These are phyloP conservation scores for Diplolepis rosae DNA, from an alignment of 2,888 invertebrate species.

Conservation along the genomic window DNA sequence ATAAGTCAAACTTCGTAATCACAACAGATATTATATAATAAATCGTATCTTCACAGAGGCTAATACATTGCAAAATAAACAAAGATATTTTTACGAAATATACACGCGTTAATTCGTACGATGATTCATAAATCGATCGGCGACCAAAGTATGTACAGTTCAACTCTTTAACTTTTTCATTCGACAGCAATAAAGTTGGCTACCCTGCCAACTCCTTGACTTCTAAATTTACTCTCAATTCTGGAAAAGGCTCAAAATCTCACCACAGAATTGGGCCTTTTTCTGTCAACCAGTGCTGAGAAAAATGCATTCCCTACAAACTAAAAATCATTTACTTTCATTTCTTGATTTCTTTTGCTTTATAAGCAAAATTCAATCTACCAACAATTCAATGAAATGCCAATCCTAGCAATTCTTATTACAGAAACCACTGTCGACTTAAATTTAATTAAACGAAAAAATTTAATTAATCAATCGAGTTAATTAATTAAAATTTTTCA, in stretches of 20 bases:
- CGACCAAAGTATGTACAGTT: slow-evolving; percentile 63
- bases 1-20: slow-evolving; percentile 55
- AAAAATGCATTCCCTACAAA: neutral
- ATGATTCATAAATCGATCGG: slow-evolving; percentile 62
- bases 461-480: too few species aligned
- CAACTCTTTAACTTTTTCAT: slow-evolving; percentile 41
- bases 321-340: neutral
- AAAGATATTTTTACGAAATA: slow-evolving; percentile 66
- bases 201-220: too few species aligned
- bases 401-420: neutral
- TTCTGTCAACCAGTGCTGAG: neutral
- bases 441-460: too few species aligned
- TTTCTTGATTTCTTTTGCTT: neutral
- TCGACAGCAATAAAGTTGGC: neutral
- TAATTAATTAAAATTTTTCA: too few species aligned
- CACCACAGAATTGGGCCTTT: neutral
- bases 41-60: slow-evolving; percentile 69
- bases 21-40: slow-evolving; percentile 69
- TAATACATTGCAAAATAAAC: slow-evolving; percentile 69
- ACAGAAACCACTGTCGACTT: neutral
- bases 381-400: neutral
- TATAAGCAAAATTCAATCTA: neutral
- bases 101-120: slow-evolving; percentile 64
- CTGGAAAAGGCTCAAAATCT: neutral
- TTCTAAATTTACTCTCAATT: neutral